Base-by-base conservation (phyloP, 2,888 invertebrate species). In the Gymnoscelis rufifasciata region DNA sequence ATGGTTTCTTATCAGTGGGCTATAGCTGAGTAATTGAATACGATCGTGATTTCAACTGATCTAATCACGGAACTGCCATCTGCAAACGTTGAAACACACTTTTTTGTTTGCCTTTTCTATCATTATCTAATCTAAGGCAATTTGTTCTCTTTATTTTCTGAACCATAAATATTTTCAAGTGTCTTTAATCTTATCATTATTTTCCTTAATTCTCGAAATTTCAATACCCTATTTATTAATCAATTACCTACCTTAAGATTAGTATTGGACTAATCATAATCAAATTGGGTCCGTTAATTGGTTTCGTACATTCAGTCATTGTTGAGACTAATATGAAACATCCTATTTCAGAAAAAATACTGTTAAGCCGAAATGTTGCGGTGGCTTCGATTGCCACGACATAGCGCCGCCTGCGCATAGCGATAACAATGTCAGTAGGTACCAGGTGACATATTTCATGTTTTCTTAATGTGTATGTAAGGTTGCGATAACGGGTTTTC, bases 1-100 rank as follows among this genome's bases (percentile, higher is more conserved):
- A 45, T 58, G 62, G n/a, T n/a, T n/a, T n/a, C n/a, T n/a, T n/a
- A 64, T 62, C 64, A 55, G 40, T 55, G 41, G 43, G 52, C 61
- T 59, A 57, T 61, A 52, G 51, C 53, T 55, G 44, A 31, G 45
- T 57, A 59, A 60, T 60, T 56, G 57, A 54, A 56, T 54, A 50
- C 48, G 51, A 51, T 54, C 53, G 52, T 51, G 57, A 57, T 56
- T 60, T 56, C 33, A 14, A 44, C 37, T 47, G 40, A 28, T 44
- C 14, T 57, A 53, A 55, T 60, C 56, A 52, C 27, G 35, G 28
- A 28, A 44, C 24, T 51, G 49, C 44, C 51, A 52, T 43, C 51
- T 42, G 43, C 30, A 46, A 44, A 38, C 49, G 19, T 19, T 42
- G 43, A 23, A 52, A 57, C 51, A 37, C 39, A 36, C 23, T 48